phyloP scores from a whole-genome alignment of 2,113 vertebrate genomes.

The Oryzias woworae region DNA sequence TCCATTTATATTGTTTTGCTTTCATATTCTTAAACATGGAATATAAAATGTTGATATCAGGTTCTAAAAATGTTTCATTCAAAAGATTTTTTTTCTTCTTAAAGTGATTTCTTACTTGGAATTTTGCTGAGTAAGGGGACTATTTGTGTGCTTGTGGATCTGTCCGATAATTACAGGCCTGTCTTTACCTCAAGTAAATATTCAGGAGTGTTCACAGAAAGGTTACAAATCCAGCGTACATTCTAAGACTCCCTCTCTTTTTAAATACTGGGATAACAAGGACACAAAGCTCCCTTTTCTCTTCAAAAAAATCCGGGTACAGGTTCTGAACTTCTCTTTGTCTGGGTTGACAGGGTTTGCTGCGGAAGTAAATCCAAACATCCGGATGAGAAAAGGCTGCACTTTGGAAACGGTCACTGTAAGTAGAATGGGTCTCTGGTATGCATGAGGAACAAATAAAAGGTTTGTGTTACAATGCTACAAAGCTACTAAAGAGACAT shows the following conservation, averaged over 20 bases:
- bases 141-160: slow-evolving; percentile 12
- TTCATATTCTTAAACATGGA: too few relatives aligned
- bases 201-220: slow-evolving; percentile 48
- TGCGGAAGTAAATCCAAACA: slow-evolving; percentile 95
- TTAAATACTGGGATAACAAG: slow-evolving; percentile 55
- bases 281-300: slow-evolving; percentile 14
- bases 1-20: neutral
- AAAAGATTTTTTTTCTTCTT: neutral
- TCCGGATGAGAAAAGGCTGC: slow-evolving; percentile 92
- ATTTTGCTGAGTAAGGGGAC: slow-evolving; percentile 4
- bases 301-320: slow-evolving; percentile 41
- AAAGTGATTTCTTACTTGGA: neutral
- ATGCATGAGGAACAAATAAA: neutral
- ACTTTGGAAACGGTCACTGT: slow-evolving; percentile 97
- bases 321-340: slow-evolving; percentile 55
- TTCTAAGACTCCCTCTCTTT: slow-evolving; percentile 69
- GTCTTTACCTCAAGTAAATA: slow-evolving; percentile 59
- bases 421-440: slow-evolving; percentile 71
- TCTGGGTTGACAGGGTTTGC: slow-evolving; percentile 87
- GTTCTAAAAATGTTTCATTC: too few relatives aligned
- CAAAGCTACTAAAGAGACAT: too few relatives aligned
- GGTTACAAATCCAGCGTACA: slow-evolving; percentile 69
- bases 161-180: neutral
- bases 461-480: too few relatives aligned
- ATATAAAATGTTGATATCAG: too few relatives aligned